Evolutionary conservation across 2,888 invertebrate species (phyloP).

Genomic region (Drosophila birchii): DNA sequence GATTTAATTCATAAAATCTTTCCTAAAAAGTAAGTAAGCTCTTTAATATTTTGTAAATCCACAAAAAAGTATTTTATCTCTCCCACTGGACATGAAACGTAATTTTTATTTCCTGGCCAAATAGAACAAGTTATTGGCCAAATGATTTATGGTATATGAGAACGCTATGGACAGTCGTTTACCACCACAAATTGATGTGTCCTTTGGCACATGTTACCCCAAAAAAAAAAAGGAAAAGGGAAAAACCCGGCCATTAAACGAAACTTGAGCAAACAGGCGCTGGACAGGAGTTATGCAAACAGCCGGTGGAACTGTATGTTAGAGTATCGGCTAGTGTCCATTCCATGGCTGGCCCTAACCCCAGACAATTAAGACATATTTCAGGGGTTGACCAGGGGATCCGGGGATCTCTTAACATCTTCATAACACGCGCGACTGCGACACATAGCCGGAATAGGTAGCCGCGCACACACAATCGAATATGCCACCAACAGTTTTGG

Average conservation of each 20-base stretch:
- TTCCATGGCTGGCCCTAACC: slow-evolving; percentile 6
- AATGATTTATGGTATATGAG: slow-evolving; percentile 71
- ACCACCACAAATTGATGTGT: slow-evolving; percentile 41
- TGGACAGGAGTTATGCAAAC: slow-evolving; percentile 53
- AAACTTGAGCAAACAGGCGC: slow-evolving; percentile 40
- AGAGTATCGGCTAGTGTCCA: slow-evolving; percentile 10
- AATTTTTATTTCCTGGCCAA: slow-evolving; percentile 6
- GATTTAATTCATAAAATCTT: background rate
- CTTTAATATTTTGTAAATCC: background rate
- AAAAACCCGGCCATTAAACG: slow-evolving; percentile 37
- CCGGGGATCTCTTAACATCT: slow-evolving; percentile 63
- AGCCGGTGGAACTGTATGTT: slow-evolving; percentile 22
- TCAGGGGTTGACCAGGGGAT: slow-evolving; percentile 43
- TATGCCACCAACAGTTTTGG: slow-evolving; percentile 70
- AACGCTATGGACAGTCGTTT: slow-evolving; percentile 66
- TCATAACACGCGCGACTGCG: slow-evolving; percentile 75
- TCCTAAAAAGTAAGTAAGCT: background rate
- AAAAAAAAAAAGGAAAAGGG: slow-evolving; percentile 10
- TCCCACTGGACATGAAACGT: too few relatives aligned
- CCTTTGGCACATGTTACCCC: slow-evolving; percentile 55
- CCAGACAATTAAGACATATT: slow-evolving; percentile 41
- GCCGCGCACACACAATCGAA: slow-evolving; percentile 31
- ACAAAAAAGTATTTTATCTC: background rate
- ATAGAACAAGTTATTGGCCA: slow-evolving; percentile 49
- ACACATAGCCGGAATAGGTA: slow-evolving; percentile 38